Base-by-base conservation (phyloP, 2,113 vertebrate species). In the Gadus macrocephalus region DNA sequence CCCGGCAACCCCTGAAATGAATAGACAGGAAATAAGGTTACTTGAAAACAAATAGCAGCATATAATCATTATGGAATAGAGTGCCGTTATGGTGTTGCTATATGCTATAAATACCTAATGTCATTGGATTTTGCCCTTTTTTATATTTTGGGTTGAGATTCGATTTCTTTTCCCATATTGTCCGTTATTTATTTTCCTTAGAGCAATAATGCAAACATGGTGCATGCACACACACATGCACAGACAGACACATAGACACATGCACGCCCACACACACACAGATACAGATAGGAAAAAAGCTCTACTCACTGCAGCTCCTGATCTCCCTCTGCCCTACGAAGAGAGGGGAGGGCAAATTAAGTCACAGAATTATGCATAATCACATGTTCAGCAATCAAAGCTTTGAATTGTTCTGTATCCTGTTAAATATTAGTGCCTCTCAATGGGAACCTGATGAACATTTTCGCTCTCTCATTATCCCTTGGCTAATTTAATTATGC, bases 301-400 rank as follows among this genome's bases (percentile, higher is more conserved):
- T 72, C 25, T 62, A 96, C 95, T 98, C 90, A 98, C 97, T 14
- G 94, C 83, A 72, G 95, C 93, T 92, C 97, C 97, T 63, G 95
- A 82, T 79, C 94, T 94, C 86, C 97, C 97, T 93, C 96, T 95
- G 82, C 94, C 97, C 97, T 98, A 88, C 75, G 90, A 87, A 72
- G 75, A 93, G 78, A 92, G 70, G 71, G 78, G 65, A 85, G 76
- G 77, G 62, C 68, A 80, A 78, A 77, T 83, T 84, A 85, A 90
- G 84, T 86, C 82, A 84, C 74, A 80, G 58, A 83, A 49, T 49
- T 49, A 49, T 14, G 42, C 31, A 49, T 49, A 49, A 49, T 14
- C 42, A 49, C 42, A 49, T 2, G 38, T 11, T 42, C 38, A 42
- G 38, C 38, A 6, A 42, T 6, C 38, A 42, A 9, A 49, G 42